Evolutionary conservation across 2,113 vertebrate species (phyloP), one percentile per base, ranked within the genome.

Genomic region (Cranoglanis bouderius): DNA sequence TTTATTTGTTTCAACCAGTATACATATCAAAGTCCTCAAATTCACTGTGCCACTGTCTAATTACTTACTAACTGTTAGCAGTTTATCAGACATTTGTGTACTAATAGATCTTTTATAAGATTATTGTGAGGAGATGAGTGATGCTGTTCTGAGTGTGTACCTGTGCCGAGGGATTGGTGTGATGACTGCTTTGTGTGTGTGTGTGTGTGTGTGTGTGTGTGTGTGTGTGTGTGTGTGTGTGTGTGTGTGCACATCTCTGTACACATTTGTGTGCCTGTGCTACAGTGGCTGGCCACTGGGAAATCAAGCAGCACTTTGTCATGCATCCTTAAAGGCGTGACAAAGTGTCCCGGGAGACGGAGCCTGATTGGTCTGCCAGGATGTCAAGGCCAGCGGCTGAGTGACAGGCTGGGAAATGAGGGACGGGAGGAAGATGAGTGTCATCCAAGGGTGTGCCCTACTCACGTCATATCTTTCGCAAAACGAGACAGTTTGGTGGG

Each of bases 221-320:
- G 51, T 35, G 51, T 21, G 72, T 43, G 40, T 4, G 72, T 80
- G 55, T 40, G 38, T 61, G 65, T n/a, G 49, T 61, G 29, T 61
- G 51, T 88, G 35, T 82, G 55, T 53, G 53, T 70, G 46, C 40
- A 51, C 87, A 85, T 86, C 67, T 89, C 35, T 89, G 53, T 87
- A 72, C 85, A 85, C 77, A 90, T 75, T 81, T 88, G 63, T 78
- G 88, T 75, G 85, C 85, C 40, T 80, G 72, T 65, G 82, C 83
- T 89, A 89, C 88, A 85, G 59, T 85, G 83, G 49, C 46, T 85
- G 90, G 94, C 96, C 94, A 95, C 93, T 95, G 96, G 95, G 95
- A 96, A 96, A 96, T 96, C 95, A 96, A 94, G 94, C 93, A 94
- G 93, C 94, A 95, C 94, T 96, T 96, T 95, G 95, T 96, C 95